These are phyloP conservation scores for Nomada ferruginata DNA, from an alignment of 2,888 invertebrate species.

Conservation along the genomic window DNA sequence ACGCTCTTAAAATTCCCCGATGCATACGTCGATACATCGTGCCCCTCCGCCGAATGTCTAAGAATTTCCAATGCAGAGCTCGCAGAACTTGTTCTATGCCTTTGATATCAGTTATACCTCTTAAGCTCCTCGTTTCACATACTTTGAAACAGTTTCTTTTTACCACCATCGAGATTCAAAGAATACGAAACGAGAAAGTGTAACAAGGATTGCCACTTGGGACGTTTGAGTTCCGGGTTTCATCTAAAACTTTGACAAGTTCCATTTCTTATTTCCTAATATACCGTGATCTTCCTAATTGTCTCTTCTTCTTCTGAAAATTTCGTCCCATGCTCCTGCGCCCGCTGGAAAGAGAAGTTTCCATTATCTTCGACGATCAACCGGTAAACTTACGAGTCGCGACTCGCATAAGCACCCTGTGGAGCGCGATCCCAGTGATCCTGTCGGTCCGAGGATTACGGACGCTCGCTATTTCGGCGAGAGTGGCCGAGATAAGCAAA, in stretches of 20 bases:
- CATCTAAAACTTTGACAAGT: slow-evolving; percentile 1
- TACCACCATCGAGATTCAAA: neutral
- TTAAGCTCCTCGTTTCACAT: neutral
- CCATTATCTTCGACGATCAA: slow-evolving; percentile 52
- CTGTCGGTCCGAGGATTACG: slow-evolving; percentile 59
- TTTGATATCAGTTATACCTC: too few species aligned
- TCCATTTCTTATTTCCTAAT: neutral
- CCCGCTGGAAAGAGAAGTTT: slow-evolving; percentile 26
- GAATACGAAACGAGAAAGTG: neutral
- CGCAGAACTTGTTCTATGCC: too few species aligned
- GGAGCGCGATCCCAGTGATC: slow-evolving; percentile 54
- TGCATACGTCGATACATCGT: too few species aligned
- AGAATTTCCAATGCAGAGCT: too few species aligned
- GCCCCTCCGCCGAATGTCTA: neutral
- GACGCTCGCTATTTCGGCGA: slow-evolving; percentile 53
- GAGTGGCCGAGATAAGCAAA: slow-evolving; percentile 37
- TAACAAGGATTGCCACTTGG: neutral
- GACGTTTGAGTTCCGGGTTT: neutral
- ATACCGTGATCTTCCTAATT: neutral
- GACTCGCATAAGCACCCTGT: slow-evolving; percentile 42
- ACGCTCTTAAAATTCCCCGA: slow-evolving; percentile 19
- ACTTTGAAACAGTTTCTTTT: neutral
- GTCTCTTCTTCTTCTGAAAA: neutral
- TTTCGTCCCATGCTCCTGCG: neutral
- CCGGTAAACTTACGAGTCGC: slow-evolving; percentile 50